Evolutionary conservation across 53 echinoderm and acorn worm genomes (phyloP).

Genomic region (Antedon mediterranea): DNA sequence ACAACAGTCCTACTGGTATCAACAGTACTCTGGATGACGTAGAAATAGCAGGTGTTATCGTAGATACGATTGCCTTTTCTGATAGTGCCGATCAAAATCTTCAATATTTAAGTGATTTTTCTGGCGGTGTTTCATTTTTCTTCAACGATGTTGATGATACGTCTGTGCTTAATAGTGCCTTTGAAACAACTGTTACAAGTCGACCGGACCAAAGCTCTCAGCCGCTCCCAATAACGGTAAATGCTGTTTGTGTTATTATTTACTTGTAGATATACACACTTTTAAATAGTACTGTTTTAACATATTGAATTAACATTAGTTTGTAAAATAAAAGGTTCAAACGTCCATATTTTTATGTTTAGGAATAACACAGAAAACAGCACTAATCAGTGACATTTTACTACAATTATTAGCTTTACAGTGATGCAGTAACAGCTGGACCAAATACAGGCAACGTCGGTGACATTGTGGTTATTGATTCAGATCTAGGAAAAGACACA

Average conservation of each 20-base stretch:
- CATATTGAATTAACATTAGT: too few species aligned
- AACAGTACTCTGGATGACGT: conserved; percentile 33
- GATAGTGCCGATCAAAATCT: conserved; percentile 13
- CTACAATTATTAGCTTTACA: too few species aligned
- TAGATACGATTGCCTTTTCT: conserved; percentile 47
- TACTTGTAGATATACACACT: too few species aligned
- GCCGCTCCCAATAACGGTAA: conserved; percentile 14
- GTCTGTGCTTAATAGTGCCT: conserved; percentile 31
- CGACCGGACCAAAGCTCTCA: conserved; percentile 15
- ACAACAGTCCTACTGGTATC: conserved; percentile 7
- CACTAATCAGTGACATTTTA: too few species aligned
- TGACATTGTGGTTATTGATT: conserved; percentile 18
- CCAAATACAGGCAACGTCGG: not conserved
- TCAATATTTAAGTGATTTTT: conserved; percentile 1
- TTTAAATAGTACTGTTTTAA: too few species aligned
- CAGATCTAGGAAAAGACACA: conserved; percentile 15
- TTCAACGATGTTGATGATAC: conserved; percentile 15
- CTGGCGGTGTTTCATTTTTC: conserved; percentile 23
- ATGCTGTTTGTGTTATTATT: too few species aligned
- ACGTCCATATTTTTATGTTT: too few species aligned
- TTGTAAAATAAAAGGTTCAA: too few species aligned
- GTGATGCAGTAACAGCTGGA: conserved; percentile 10
- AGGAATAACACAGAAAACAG: too few species aligned
- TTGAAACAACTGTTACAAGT: conserved; percentile 12
- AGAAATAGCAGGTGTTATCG: conserved; percentile 34